Evolutionary conservation across 2,113 vertebrate species (phyloP).

Genomic region (Suricata suricatta): DNA sequence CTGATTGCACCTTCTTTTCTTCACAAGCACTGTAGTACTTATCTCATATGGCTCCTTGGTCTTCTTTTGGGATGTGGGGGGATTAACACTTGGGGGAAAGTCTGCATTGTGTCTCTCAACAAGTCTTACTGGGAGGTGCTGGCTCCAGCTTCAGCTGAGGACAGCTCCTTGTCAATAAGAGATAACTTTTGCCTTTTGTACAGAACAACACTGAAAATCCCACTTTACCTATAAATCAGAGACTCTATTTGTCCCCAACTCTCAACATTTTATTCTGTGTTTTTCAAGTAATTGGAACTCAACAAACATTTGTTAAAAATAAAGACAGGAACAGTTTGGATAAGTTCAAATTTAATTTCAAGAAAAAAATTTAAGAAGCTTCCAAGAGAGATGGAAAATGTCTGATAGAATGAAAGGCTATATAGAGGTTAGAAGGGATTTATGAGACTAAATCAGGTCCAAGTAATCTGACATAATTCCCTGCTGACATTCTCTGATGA

Average conservation of each 20-base stretch:
- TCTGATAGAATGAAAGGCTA: constrained; percentile 34
- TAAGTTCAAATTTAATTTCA: constrained; percentile 57
- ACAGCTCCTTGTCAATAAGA: background rate
- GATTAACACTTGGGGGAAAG: background rate
- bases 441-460: constrained; percentile 42
- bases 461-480: constrained; percentile 64
- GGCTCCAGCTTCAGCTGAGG: background rate
- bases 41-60: background rate
- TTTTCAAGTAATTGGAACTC: constrained; percentile 35
- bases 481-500: constrained; percentile 61
- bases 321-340: constrained; percentile 34
- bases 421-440: constrained; percentile 39
- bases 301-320: constrained; percentile 18
- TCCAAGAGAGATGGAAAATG: constrained; percentile 64
- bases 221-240: constrained; percentile 6
- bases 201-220: background rate
- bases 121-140: background rate
- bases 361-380: constrained; percentile 37
- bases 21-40: background rate
- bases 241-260: background rate
- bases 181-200: background rate
- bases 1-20: constrained; percentile 5
- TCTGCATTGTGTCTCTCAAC: background rate
- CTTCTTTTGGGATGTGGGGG: background rate
- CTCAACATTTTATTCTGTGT: background rate